Evolutionary conservation across 2,797 vertebrate genomes (phyloP), one percentile per base, ranked within the genome.

Genomic region (Hypotaenidia okinawae): DNA sequence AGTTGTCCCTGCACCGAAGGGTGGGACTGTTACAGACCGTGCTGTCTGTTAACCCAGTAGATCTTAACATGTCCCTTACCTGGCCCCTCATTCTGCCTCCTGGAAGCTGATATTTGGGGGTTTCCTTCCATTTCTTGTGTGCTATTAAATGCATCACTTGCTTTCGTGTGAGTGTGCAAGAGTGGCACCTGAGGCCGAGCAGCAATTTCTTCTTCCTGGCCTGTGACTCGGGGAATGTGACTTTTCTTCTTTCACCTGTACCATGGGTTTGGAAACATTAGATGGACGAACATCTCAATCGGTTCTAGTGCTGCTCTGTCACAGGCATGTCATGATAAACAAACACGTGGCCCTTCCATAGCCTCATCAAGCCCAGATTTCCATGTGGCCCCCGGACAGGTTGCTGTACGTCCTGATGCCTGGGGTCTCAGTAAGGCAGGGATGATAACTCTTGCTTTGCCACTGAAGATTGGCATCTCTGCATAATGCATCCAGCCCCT

Each of bases 381-480:
- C 62, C 25, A 1, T 3, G 0, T 52, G 54, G 13, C 35, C 45
- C 30, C 30, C 0, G 1, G 2, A 64, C 0, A 33, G 24, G 43
- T 57, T 28, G 3, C 72, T 2, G 37, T 0, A 0, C 59, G n/a
- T 59, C 57, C 37, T 4, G 0, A 8, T 62, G 67, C 54, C 62
- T 62, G 35, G 5, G 47, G 39, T 77, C 54, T 66, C 72, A 11
- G 4, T 6, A 6, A 47, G 13, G 41, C 75, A 37, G 43, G 21
- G 77, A 37, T 5, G 39, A 43, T 0, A 30, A 51, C 14, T 30
- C 49, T 67, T 27, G 5, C 78, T 95, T 91, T 33, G 11, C 54
- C 54, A 57, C 43, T 39, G 10, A 39, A 75, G 85, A 57, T 22
- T 85, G 93, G 69, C 81, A 74, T 57, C 69, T 72, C 54, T 10